A percentile compares a stretch with the other conserved stretches of the same genome.
phyloP scores from a whole-genome alignment of 2,113 vertebrate genomes.

The Rhinopomastus cyanomelas region DNA sequence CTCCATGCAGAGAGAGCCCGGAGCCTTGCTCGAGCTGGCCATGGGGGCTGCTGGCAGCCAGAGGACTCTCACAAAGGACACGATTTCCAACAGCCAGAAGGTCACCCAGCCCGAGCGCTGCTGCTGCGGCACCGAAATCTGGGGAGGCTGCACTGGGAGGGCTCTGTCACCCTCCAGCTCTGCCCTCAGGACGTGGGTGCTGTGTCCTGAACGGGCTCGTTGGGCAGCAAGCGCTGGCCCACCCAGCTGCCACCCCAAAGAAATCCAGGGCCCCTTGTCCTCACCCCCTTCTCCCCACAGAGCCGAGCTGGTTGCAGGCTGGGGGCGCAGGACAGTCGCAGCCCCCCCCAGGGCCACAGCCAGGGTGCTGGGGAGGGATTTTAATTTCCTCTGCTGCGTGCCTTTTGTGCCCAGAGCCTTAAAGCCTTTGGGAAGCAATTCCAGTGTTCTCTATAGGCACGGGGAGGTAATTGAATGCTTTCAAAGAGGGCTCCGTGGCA shows the following conservation, averaged over 20 bases:
- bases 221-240: background rate
- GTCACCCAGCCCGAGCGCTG: constrained; percentile 38
- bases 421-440: constrained; percentile 74
- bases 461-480: constrained; percentile 73
- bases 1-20: constrained; percentile 32
- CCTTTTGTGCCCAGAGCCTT: constrained; percentile 46
- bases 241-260: background rate
- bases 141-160: background rate
- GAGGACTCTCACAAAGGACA: constrained; percentile 34
- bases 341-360: constrained; percentile 31
- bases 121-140: background rate
- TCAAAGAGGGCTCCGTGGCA: constrained; percentile 59
- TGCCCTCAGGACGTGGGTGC: background rate
- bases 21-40: constrained; percentile 37
- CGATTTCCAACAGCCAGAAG: constrained; percentile 64
- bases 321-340: background rate
- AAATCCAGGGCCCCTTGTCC: no score
- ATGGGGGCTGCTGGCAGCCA: constrained; percentile 7
- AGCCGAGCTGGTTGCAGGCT: background rate
- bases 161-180: background rate
- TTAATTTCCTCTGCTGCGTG: background rate
- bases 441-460: constrained; percentile 65
- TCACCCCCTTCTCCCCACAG: background rate
- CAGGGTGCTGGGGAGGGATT: constrained; percentile 33
- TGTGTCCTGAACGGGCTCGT: rapidly evolving